Evolutionary conservation across 2,888 invertebrate species (phyloP).

Genomic region (Phania funesta): DNA sequence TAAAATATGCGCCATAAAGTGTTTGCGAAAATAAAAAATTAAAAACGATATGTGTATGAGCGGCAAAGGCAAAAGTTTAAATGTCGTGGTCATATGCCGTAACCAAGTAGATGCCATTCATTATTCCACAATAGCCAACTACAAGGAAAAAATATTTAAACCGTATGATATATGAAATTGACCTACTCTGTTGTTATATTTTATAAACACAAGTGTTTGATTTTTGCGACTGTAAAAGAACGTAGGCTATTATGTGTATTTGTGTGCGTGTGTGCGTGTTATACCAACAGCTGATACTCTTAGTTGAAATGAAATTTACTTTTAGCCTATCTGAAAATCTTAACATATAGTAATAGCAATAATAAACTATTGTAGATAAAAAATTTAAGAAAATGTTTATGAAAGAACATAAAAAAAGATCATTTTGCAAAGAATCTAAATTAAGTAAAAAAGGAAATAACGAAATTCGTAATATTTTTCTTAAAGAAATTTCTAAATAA

Average conservation of each 20-base stretch:
- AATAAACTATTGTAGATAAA: neutral
- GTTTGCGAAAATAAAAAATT: neutral
- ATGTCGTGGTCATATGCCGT: constrained; percentile 50
- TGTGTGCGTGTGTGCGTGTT: neutral
- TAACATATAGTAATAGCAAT: neutral
- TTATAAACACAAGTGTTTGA: neutral
- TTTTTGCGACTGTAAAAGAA: neutral
- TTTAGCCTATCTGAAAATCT: constrained; percentile 1
- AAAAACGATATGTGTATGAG: neutral
- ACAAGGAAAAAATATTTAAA: neutral
- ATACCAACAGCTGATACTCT: neutral
- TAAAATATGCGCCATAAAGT: constrained; percentile 37
- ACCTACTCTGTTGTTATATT: neutral
- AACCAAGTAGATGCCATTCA: constrained; percentile 55
- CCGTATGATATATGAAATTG: neutral
- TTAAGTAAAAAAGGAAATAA: neutral
- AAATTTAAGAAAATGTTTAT: neutral
- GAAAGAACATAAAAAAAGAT: neutral
- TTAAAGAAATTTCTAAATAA: too few species aligned
- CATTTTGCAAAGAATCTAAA: neutral
- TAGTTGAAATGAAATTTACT: constrained; percentile 10
- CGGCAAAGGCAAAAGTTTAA: constrained; percentile 22
- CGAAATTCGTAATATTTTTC: too few species aligned
- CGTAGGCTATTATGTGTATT: neutral
- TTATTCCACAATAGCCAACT: constrained; percentile 12